Evolutionary conservation across 2,113 vertebrate genomes (phyloP).

Genomic region (Syngnathus floridae): DNA sequence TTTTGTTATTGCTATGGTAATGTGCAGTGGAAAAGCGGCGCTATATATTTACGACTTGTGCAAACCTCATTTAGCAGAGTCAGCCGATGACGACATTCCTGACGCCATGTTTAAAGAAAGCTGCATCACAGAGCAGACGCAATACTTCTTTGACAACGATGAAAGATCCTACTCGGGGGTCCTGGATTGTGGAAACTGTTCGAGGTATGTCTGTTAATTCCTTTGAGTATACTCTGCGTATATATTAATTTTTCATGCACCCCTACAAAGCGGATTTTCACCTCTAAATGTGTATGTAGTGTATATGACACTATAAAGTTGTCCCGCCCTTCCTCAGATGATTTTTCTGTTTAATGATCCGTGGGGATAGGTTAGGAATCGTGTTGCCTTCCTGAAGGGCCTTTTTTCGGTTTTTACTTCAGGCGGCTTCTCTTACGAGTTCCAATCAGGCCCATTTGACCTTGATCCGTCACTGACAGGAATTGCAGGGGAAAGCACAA

Average conservation of each 20-base stretch:
- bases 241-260: neutral
- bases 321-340: slow-evolving; percentile 6
- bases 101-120: slow-evolving; percentile 88
- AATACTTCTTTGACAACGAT: slow-evolving; percentile 94
- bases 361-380: slow-evolving; percentile 30
- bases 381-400: slow-evolving; percentile 33
- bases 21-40: neutral
- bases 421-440: slow-evolving; percentile 50
- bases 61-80: slow-evolving; percentile 67
- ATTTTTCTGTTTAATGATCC: slow-evolving; percentile 42
- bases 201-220: slow-evolving; percentile 74
- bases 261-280: neutral
- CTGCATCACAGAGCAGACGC: slow-evolving; percentile 97
- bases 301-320: neutral
- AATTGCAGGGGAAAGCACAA: slow-evolving; percentile 40
- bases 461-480: slow-evolving; percentile 56
- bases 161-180: slow-evolving; percentile 85
- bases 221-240: slow-evolving; percentile 38
- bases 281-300: slow-evolving; percentile 14
- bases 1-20: neutral
- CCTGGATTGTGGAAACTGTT: slow-evolving; percentile 94
- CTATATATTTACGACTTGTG: slow-evolving; percentile 5
- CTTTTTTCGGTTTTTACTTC: slow-evolving; percentile 29
- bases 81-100: slow-evolving; percentile 84
- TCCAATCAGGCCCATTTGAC: slow-evolving; percentile 48